Conservation (phyloP, 1,140 invertebrate species). For the Cotesia chilonis region DNA sequence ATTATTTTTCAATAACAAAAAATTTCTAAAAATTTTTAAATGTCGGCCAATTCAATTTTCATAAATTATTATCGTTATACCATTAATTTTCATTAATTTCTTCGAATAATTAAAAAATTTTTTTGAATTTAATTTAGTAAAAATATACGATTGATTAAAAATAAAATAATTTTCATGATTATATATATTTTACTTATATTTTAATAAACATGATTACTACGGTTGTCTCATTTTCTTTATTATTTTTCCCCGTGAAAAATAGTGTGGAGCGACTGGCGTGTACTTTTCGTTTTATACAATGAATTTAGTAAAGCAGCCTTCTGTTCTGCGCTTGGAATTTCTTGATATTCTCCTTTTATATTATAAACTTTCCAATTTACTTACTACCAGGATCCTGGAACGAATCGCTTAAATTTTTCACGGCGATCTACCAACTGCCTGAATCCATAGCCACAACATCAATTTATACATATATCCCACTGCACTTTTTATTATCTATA, state of each 20-base stretch:
- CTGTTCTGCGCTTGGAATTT: not conserved
- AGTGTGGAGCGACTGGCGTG: not conserved
- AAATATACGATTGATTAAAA: too few relatives aligned
- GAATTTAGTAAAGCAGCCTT: not conserved
- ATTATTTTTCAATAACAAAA: too few relatives aligned
- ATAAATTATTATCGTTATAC: too few relatives aligned
- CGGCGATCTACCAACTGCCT: constrained; percentile 24
- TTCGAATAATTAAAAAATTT: too few relatives aligned
- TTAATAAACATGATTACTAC: not conserved
- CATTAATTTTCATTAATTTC: too few relatives aligned
- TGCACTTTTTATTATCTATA: constrained; percentile 9
- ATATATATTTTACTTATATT: too few relatives aligned
- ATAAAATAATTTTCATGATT: too few relatives aligned
- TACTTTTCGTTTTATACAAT: constrained; percentile 1
- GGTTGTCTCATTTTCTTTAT: not conserved
- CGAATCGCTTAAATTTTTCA: constrained; percentile 43
- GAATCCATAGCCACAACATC: constrained; percentile 18
- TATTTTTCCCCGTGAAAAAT: constrained; percentile 6
- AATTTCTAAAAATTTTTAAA: too few relatives aligned
- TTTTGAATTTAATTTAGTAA: too few relatives aligned
- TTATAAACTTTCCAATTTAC: constrained; percentile 28
- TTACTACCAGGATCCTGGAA: constrained; percentile 33
- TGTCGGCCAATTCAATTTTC: too few relatives aligned
- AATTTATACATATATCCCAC: not conserved
- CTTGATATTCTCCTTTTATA: constrained; percentile 8